Base-by-base conservation (phyloP, 2,888 invertebrate species). In the Acleris laterana region DNA sequence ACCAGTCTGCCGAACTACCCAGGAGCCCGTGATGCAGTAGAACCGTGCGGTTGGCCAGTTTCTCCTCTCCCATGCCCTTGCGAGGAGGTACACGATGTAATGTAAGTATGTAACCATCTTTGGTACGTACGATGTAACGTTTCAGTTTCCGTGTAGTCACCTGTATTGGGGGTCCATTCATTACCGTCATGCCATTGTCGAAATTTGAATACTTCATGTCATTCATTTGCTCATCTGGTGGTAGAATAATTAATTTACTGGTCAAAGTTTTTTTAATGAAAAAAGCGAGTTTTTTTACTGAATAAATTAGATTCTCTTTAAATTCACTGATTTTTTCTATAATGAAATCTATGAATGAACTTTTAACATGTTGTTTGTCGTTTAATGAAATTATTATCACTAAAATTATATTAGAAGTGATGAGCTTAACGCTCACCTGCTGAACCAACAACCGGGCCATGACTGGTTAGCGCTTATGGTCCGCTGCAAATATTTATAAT, bases 1-100 rank as follows among this genome's bases (percentile, higher is more conserved):
- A 11, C 63, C 63, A 63, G 42, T 63, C 63, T 7, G 28, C 44
- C 3, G 63, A 63, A 28, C 56, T 63, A 1, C 63, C 63, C n/a
- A 63, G 42, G 5, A 63, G 32, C 13, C 63, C 63, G 19, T 63
- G 63, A 28, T 63, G 63, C 20, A 57, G 25, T 5, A 57, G 25
- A 16, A 46, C 57, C 13, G 42, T 46, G 9, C 57, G 25, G n/a
- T 46, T 44, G 44, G 16, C 57, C 3, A 22, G 2, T 5, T n/a
- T 7, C 25, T 25, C 19, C 11, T 46, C 7, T 28, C 9, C 25
- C 22, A 20, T 22, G 13, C 42, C 22, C 13, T 20, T 42, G 16
- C 44, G 20, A 9, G 25, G 20, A 16, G n/a, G 44, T 46, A 57
- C 7, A 5, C 57, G 57, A 17, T 57, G 57, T 6, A 57, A 13